These are phyloP conservation scores for Micropterix aruncella DNA, from an alignment of 2,888 invertebrate species.

Conservation along the genomic window DNA sequence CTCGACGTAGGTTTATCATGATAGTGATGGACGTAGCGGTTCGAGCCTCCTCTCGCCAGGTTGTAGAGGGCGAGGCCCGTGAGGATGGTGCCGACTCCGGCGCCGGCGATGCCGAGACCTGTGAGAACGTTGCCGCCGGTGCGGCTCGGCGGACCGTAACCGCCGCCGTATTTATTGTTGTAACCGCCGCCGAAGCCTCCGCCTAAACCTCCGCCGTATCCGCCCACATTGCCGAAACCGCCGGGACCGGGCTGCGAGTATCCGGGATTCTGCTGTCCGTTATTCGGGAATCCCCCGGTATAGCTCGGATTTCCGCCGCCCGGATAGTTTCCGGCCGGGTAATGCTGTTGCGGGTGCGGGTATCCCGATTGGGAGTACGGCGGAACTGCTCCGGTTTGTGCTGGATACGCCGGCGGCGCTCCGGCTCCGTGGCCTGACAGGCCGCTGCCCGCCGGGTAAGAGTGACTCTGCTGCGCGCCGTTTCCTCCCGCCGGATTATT, in stretches of 20 bases:
- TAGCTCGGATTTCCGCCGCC: conserved; percentile 14
- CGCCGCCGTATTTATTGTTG: conserved; percentile 15
- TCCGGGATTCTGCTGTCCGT: conserved; percentile 6
- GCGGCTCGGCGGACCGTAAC: conserved; percentile 24
- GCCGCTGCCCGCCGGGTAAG: neutral
- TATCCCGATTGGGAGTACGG: conserved; percentile 17
- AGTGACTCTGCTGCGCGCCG: conserved; percentile 16
- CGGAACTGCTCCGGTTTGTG: conserved; percentile 3
- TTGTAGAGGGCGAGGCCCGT: conserved; percentile 38
- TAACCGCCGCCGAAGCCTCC: conserved; percentile 16
- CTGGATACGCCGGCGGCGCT: conserved; percentile 6
- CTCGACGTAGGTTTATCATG: conserved; percentile 33
- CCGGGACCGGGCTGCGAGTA: conserved; percentile 5
- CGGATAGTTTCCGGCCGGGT: conserved; percentile 1
- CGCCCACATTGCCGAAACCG: conserved; percentile 6
- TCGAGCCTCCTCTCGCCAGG: conserved; percentile 29
- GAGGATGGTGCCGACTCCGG: conserved; percentile 32
- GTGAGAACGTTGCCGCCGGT: conserved; percentile 22
- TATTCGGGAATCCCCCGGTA: conserved; percentile 16
- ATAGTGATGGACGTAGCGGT: conserved; percentile 32
- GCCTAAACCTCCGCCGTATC: conserved; percentile 19
- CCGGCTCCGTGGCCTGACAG: conserved; percentile 5
- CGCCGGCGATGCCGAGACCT: conserved; percentile 32
- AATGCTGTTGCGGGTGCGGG: conserved; percentile 14
- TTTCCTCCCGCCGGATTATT: conserved; percentile 9